Evolutionary conservation across 2,797 vertebrate genomes (phyloP).

Genomic region (Orientallactaga sibirica): DNA sequence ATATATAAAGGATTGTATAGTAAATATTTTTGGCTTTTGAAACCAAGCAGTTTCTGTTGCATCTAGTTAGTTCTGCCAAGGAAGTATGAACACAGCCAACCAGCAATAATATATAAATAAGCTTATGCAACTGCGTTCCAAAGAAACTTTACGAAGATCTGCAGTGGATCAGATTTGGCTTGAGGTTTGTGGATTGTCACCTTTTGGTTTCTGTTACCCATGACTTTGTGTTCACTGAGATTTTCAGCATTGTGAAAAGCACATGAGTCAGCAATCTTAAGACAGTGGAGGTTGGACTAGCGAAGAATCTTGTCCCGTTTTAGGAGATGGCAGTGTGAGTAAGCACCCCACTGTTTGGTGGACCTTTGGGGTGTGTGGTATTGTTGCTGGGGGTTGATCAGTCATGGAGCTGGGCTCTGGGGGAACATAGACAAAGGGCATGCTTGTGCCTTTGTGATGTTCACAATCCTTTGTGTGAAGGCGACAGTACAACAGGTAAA

Average conservation of each 20-base stretch:
- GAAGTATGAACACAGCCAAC: not conserved
- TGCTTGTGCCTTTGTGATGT: rapidly evolving
- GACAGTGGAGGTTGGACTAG: not conserved
- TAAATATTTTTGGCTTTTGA: not conserved
- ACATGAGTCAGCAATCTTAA: not conserved
- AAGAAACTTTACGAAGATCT: not conserved
- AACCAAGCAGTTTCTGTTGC: not conserved
- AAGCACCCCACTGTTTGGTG: not conserved
- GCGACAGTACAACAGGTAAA: not conserved
- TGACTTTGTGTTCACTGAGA: not conserved
- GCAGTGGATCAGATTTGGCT: not conserved
- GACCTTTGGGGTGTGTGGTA: not conserved
- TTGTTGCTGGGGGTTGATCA: not conserved
- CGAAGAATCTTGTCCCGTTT: not conserved
- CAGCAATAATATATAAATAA: not conserved
- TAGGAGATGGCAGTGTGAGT: not conserved
- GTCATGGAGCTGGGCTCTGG: not conserved
- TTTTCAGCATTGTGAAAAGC: not conserved
- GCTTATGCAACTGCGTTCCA: not conserved
- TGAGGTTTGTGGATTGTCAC: not conserved
- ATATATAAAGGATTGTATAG: not conserved
- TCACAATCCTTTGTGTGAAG: not conserved
- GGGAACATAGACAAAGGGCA: not conserved
- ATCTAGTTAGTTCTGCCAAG: not conserved
- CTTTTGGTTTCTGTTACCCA: not conserved